Evolutionary conservation across 2,888 invertebrate species (phyloP), one percentile per base, ranked within the genome.

Genomic region (Hypselothyrea guttata): DNA sequence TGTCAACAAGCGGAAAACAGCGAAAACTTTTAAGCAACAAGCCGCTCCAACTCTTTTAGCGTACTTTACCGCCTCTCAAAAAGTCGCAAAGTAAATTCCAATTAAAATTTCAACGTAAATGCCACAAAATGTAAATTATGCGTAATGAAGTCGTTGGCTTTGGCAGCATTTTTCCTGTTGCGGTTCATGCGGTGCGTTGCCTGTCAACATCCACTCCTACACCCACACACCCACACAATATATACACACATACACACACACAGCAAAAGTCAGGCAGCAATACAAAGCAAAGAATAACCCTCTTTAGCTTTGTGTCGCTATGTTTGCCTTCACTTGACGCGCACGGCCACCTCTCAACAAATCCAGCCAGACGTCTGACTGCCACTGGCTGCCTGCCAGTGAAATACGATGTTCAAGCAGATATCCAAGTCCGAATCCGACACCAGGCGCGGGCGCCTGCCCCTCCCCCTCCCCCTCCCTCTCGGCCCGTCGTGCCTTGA

Each of bases 101-200:
- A 82, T 82, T 82, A 83, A 82, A 79, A 83, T 83, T 85, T 85
- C 69, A 71, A 65, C 76, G 71, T 70, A 75, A 85, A 79, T 79
- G 69, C 85, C 85, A 74, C 69, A 85, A 76, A 83, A 85, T 82
- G 85, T 82, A 85, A 82, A 82, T 82, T 85, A 79, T 79, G 76
- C 67, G 71, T 83, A 85, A 78, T 79, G 78, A 79, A 79, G 75
- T 79, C 75, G 82, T 78, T 37, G 54, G 42, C 27, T 71, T 42
- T 47, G 56, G 42, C 53, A 53, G 69, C 60, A 62, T 61, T 67
- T 56, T 73, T 67, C 35, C 52, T 47, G 61, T 42, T 59, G 71
- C 42, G 67, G 75, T 62, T 71, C 44, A 11, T 41, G 56, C 38
- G 45, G 52, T 54, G 44, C 42, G 61, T 34, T 40, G 54, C 40